Evolutionary conservation across 2,113 vertebrate species (phyloP).

Genomic region (Sphyrna mokarran): DNA sequence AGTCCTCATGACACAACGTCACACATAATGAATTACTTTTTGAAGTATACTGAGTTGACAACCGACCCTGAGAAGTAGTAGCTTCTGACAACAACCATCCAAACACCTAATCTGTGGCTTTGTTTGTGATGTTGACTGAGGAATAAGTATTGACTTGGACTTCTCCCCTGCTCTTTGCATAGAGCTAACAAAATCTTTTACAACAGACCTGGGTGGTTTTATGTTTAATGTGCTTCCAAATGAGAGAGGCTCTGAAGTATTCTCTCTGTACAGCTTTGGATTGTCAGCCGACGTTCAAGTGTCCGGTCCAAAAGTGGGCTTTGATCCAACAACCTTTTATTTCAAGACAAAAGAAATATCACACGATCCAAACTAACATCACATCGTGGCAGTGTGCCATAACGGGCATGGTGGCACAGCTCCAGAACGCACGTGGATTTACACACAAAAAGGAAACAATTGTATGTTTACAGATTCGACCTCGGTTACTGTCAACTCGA

Average conservation of each 20-base stretch:
- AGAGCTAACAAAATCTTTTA: neutral
- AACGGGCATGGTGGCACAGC: neutral
- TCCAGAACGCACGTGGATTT: neutral
- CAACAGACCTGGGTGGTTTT: neutral
- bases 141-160: neutral
- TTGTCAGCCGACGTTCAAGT: neutral
- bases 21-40: neutral
- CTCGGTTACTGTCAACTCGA: neutral
- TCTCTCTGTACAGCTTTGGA: neutral
- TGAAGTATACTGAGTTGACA: neutral
- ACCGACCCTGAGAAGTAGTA: neutral
- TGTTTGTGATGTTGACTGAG: neutral
- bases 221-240: neutral
- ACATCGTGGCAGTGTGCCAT: neutral
- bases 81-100: neutral
- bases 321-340: neutral
- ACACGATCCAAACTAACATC: neutral
- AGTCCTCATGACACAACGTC: neutral
- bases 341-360: neutral
- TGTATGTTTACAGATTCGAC: neutral
- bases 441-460: neutral
- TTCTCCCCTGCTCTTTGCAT: neutral
- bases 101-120: neutral
- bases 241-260: neutral
- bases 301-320: neutral